These are phyloP conservation scores for Drosophila mulleri DNA, from an alignment of 2,888 invertebrate species.

Conservation along the genomic window DNA sequence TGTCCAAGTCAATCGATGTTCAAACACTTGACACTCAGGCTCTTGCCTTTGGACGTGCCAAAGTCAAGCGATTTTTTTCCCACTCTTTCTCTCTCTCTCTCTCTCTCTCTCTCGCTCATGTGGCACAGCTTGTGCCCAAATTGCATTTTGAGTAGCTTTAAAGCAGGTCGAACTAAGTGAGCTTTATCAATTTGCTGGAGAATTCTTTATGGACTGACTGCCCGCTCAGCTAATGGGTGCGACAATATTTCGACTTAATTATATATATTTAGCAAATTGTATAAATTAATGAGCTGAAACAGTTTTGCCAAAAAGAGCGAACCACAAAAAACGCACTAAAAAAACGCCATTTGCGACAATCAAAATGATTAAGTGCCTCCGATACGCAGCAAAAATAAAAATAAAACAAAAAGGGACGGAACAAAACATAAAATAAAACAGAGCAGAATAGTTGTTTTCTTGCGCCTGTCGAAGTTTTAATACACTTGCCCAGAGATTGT, in stretches of 20 bases:
- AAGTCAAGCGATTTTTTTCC: conserved; percentile 24
- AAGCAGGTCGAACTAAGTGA: background rate
- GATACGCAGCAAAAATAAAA: conserved; percentile 17
- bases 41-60: conserved; percentile 53
- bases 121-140: conserved; percentile 12
- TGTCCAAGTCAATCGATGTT: conserved; percentile 83
- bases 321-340: conserved; percentile 48
- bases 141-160: conserved; percentile 10
- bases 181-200: conserved; percentile 4
- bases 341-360: conserved; percentile 73
- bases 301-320: conserved; percentile 22
- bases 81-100: background rate
- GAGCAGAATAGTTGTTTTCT: background rate
- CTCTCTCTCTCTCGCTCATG: background rate
- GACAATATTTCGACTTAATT: conserved; percentile 64
- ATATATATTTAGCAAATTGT: conserved; percentile 61
- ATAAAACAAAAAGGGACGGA: conserved; percentile 8
- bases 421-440: conserved; percentile 13
- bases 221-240: conserved; percentile 51
- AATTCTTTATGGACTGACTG: conserved; percentile 8
- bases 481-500: conserved; percentile 13
- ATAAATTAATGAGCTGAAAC: conserved; percentile 72
- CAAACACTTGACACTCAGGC: conserved; percentile 76
- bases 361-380: conserved; percentile 76
- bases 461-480: conserved; percentile 7